Conservation (phyloP, 1,140 invertebrate genomes). For the Nomia melanderi region DNA sequence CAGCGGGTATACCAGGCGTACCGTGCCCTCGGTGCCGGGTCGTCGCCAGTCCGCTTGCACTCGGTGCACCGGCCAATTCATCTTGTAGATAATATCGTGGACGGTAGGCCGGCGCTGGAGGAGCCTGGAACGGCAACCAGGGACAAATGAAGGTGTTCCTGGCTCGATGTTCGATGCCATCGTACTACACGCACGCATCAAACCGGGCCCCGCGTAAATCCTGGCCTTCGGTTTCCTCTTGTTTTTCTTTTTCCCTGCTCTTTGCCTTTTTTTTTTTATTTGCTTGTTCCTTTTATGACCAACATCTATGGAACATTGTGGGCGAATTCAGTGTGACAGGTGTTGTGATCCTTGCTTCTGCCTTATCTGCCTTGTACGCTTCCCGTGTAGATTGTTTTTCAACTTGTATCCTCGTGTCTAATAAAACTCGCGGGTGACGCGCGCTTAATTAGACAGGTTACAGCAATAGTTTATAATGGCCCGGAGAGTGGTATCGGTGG, state of each 20-base stretch:
- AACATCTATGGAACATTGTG: not conserved
- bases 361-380: not conserved
- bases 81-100: slow-evolving; percentile 69
- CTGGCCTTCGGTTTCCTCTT: not conserved
- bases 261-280: not conserved
- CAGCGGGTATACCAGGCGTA: not conserved
- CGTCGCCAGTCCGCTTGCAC: slow-evolving; percentile 29
- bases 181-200: slow-evolving; percentile 40
- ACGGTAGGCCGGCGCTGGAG: slow-evolving; percentile 62
- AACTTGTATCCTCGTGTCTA: not conserved
- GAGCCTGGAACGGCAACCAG: slow-evolving; percentile 59
- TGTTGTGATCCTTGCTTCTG: slow-evolving; percentile 1
- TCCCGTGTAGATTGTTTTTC: slow-evolving; percentile 1
- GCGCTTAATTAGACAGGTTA: too few species aligned
- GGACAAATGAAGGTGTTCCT: slow-evolving; percentile 67
- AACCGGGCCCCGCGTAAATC: slow-evolving; percentile 30
- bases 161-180: slow-evolving; percentile 54
- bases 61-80: slow-evolving; percentile 61
- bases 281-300: not conserved
- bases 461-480: too few species aligned
- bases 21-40: slow-evolving; percentile 29
- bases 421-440: too few species aligned
- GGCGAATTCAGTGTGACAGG: slow-evolving; percentile 26
- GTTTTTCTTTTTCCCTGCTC: not conserved
- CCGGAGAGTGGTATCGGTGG: too few species aligned